These are phyloP conservation scores for Crax fasciolata DNA, from an alignment of 2,797 vertebrate species.

Conservation along the genomic window DNA sequence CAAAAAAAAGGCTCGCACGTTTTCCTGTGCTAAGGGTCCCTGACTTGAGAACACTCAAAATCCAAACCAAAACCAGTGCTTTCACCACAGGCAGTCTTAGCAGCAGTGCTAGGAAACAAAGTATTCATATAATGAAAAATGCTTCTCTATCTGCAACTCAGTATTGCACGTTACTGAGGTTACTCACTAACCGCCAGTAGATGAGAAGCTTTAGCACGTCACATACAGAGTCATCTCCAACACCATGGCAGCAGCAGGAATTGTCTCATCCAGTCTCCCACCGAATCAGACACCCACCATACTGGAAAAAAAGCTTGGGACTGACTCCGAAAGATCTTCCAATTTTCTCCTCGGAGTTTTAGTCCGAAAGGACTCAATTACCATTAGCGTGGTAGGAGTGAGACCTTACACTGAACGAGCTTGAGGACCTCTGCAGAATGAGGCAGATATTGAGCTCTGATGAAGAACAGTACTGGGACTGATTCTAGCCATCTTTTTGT, in stretches of 20 bases:
- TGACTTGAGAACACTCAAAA: fast-evolving
- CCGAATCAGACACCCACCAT: neutral
- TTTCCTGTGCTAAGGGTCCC: fast-evolving
- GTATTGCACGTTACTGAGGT: neutral
- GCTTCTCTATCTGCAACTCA: neutral
- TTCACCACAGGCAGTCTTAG: neutral
- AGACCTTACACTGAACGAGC: neutral
- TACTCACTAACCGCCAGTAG: neutral
- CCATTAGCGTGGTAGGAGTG: neutral
- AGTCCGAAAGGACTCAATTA: neutral
- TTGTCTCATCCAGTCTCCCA: neutral
- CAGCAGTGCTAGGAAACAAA: neutral
- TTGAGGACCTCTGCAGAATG: neutral
- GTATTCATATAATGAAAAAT: neutral
- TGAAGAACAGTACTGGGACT: neutral
- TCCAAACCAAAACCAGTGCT: neutral
- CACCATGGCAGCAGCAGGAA: neutral
- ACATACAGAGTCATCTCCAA: fast-evolving
- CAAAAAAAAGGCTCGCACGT: fast-evolving
- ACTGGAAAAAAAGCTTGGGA: no score
- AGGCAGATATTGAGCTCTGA: neutral
- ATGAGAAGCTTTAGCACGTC: neutral
- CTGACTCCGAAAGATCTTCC: neutral
- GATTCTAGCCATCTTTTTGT: neutral
- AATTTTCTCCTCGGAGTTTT: neutral